Evolutionary conservation across 53 echinoderm and acorn worm species (phyloP).

Genomic region (Holothuria scabra): DNA sequence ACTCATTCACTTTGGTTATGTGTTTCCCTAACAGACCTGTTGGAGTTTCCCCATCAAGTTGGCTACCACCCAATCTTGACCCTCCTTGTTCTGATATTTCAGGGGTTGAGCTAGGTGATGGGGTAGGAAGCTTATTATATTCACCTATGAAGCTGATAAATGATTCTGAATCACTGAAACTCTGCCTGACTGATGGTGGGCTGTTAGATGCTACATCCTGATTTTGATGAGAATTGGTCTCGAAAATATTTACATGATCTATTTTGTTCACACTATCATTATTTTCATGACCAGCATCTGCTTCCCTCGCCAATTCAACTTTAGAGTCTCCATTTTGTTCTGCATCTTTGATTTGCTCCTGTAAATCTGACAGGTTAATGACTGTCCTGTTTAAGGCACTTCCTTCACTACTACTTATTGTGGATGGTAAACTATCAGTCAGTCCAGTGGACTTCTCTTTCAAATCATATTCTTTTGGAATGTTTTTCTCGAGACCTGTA

Average conservation of each 20-base stretch:
- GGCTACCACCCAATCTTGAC: not conserved
- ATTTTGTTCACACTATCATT: not conserved
- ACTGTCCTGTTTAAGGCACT: conserved; percentile 89
- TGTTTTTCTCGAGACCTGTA: not conserved
- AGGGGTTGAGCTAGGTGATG: conserved; percentile 46
- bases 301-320: not conserved
- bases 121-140: conserved; percentile 77
- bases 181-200: conserved; percentile 37
- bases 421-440: conserved; percentile 25
- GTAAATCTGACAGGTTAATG: conserved; percentile 71
- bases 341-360: conserved; percentile 27
- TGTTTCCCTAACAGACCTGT: not conserved
- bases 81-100: conserved; percentile 6
- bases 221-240: not conserved
- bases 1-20: not conserved
- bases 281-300: not conserved
- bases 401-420: conserved; percentile 68
- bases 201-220: conserved; percentile 1
- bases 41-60: not conserved
- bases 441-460: not conserved
- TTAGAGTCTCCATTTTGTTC: not conserved
- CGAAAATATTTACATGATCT: not conserved
- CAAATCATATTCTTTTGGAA: not conserved
- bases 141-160: conserved; percentile 86
- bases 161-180: conserved; percentile 88